Percentiles rank a stretch among this genome's conserved stretches.
Evolutionary conservation across 2,113 vertebrate genomes (phyloP).

Genomic region (Albula glossodonta): DNA sequence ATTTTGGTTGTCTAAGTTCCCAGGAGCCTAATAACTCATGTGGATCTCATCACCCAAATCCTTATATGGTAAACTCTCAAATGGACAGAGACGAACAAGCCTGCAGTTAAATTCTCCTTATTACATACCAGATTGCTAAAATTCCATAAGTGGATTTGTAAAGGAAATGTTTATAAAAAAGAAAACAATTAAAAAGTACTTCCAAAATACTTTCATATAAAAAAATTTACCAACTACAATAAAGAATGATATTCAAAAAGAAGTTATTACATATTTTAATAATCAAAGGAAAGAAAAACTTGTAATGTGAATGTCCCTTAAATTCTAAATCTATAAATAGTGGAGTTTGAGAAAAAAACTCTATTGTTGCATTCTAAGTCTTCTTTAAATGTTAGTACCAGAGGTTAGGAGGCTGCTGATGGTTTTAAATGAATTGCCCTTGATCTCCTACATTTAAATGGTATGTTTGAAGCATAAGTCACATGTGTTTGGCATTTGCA

Average conservation of each 20-base stretch:
- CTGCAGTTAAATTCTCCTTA: background rate
- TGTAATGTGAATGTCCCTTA: background rate
- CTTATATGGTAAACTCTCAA: constrained; percentile 12
- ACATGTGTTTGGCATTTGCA: constrained; percentile 67
- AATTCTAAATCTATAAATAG: background rate
- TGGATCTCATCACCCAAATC: background rate
- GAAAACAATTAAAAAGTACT: no score
- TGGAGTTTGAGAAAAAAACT: background rate
- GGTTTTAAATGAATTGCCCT: constrained; percentile 38
- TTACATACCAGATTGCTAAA: constrained; percentile 18
- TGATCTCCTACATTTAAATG: constrained; percentile 38
- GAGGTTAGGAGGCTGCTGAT: constrained; percentile 53
- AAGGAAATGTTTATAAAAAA: constrained; percentile 14
- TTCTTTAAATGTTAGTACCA: constrained; percentile 39
- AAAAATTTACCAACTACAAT: no score
- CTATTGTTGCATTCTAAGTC: constrained; percentile 38
- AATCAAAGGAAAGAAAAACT: background rate
- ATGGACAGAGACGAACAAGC: constrained; percentile 5
- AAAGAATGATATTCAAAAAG: no score
- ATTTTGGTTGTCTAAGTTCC: constrained; percentile 12
- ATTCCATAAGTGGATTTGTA: constrained; percentile 15
- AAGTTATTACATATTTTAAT: background rate
- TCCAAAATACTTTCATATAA: no score
- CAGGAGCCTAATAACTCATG: constrained; percentile 7
- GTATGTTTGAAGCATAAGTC: constrained; percentile 50